Conservation (phyloP, 1,140 invertebrate genomes). For the Zaprionus davidi region DNA sequence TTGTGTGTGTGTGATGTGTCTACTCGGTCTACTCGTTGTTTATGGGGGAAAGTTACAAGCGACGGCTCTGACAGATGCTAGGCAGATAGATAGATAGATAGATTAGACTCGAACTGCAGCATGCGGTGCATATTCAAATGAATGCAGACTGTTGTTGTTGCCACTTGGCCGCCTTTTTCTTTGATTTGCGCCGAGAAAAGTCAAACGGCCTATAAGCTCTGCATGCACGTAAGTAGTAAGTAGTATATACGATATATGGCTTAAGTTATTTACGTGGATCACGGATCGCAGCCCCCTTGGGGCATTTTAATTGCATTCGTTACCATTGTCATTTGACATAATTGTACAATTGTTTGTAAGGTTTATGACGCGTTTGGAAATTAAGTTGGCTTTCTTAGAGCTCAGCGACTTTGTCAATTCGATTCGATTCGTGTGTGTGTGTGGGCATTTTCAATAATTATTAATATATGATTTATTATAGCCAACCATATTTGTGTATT, state of each 20-base stretch:
- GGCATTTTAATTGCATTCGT: slow-evolving; percentile 66
- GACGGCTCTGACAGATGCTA: slow-evolving; percentile 74
- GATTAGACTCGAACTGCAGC: slow-evolving; percentile 59
- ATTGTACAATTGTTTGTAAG: slow-evolving; percentile 54
- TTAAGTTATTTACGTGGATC: slow-evolving; percentile 41
- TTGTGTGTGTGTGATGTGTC: slow-evolving; percentile 36
- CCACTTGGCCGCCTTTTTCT: slow-evolving; percentile 73
- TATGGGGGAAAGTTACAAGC: slow-evolving; percentile 79
- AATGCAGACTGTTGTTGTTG: slow-evolving; percentile 56
- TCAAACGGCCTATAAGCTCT: slow-evolving; percentile 18
- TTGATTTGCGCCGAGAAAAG: slow-evolving; percentile 74
- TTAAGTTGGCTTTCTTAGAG: slow-evolving; percentile 31
- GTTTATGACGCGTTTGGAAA: slow-evolving; percentile 47
- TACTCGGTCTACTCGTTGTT: slow-evolving; percentile 39
- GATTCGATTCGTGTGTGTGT: neutral
- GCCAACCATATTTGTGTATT: slow-evolving; percentile 8
- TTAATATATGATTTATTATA: slow-evolving; percentile 39
- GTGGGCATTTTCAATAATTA: slow-evolving; percentile 46
- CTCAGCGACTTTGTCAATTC: slow-evolving; percentile 21
- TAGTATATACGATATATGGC: slow-evolving; percentile 8
- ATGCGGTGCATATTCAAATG: slow-evolving; percentile 75
- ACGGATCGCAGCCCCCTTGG: slow-evolving; percentile 10
- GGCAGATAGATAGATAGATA: slow-evolving; percentile 60
- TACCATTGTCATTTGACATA: slow-evolving; percentile 57
- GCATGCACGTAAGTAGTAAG: slow-evolving; percentile 8